Evolutionary conservation across 2,797 vertebrate genomes (phyloP), one percentile per base, ranked within the genome.

Genomic region (Pseudochirops corinnae): DNA sequence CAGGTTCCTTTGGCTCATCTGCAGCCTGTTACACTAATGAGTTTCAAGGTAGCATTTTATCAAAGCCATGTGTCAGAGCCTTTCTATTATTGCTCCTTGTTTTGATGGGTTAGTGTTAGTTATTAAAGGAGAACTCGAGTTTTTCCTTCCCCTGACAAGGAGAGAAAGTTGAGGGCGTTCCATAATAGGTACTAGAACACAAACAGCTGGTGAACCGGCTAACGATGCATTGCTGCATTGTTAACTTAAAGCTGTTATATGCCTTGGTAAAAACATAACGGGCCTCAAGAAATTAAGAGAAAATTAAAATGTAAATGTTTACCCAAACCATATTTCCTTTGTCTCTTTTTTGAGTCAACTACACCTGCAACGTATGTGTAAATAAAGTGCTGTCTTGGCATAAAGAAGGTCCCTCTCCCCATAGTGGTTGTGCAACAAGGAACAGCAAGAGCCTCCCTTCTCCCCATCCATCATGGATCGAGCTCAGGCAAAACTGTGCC

Each of bases 231-330:
- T 93, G 95, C 94, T 98, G 98, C 52, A 94, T 96, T 98, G 98
- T 98, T 99, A 98, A 98, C 98, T 95, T 98, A 97, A 97, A 98
- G 98, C 98, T 98, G 98, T 97, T 98, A 97, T 96, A 97, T 0
- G 96, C 97, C 97, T 98, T 98, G 97, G 97, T 98, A 98, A 98
- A 98, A 96, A 98, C 95, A 62, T 97, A 98, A 98, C 93, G 29
- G 97, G 97, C 95, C 97, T 97, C 94, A 90, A 58, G 97, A 98
- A 98, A 98, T 98, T 98, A 98, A 98, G 97, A 97, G 95, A 96
- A 98, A 98, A 98, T 98, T 98, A 98, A 98, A 98, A 98, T 94
- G 96, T 97, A 98, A 98, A 98, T 98, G 97, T 98, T 98, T 98
- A 98, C 91, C 95, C 95, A 97, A 97, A 97, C 95, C 91, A n/a